Base-by-base conservation (phyloP, 2,888 invertebrate species). In the Achlya flavicornis region DNA sequence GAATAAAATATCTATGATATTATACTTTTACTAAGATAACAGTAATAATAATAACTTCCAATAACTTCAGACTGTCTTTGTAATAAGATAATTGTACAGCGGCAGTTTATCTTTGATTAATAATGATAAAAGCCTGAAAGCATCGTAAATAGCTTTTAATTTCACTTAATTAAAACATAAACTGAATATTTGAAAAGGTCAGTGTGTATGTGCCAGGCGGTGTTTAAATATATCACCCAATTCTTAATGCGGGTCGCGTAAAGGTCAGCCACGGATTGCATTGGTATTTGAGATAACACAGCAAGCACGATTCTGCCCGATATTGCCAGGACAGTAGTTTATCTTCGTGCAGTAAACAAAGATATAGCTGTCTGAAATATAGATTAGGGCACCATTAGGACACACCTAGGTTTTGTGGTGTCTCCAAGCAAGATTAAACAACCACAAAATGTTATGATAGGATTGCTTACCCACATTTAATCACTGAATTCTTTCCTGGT, bases 171-270 rank as follows among this genome's bases (percentile, higher is more conserved):
- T 53, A 53, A 19, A 19, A 53, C n/a, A 53, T 53, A 19, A 53
- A 53, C 19, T 53, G 53, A 53, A 53, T 53, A 19, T 53, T 53
- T 53, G 8, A 10, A 53, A 53, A 53, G 53, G 53, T 53, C 8
- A 53, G 3, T 16, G 16, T 19, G 16, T 19, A 53, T 19, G 7
- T 19, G 53, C 53, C 16, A 19, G 16, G 16, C 53, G 53, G 16
- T 53, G 16, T 53, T 53, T 53, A 53, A 53, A 53, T 53, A 53
- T 53, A 53, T 53, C 53, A 19, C 53, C 53, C 53, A 53, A 53
- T 53, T 53, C 53, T 19, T 53, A 10, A 16, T 19, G 53, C 19
- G 53, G 53, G 53, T 8, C 19, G 53, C 19, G 53, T 53, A 19
- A 53, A 53, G 53, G 53, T 53, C 53, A 53, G 19, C 19, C 53